These are phyloP conservation scores for Saguinus midas DNA, from an alignment of 2,113 vertebrate species.

Conservation along the genomic window DNA sequence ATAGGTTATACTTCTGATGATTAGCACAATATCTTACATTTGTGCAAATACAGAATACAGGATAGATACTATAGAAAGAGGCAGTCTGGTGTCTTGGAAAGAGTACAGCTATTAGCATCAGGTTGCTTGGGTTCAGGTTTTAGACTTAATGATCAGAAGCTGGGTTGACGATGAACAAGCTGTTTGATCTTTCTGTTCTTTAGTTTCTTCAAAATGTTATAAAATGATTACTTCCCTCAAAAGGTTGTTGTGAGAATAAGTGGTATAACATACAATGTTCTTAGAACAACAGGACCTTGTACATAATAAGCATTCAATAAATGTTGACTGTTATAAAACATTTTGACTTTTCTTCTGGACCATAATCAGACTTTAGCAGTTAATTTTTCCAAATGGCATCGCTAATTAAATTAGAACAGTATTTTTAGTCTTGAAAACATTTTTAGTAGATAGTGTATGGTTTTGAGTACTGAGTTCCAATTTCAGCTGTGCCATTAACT, in stretches of 20 bases:
- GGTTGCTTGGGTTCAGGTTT: not conserved
- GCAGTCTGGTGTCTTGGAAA: not conserved
- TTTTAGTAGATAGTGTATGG: not conserved
- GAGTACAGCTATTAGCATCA: not conserved
- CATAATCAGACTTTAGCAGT: slow-evolving; percentile 87
- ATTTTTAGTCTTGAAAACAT: not conserved
- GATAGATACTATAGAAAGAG: not conserved
- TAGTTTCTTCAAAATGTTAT: not conserved
- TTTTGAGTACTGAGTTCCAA: not conserved
- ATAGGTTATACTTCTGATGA: not conserved
- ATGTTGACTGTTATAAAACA: not conserved
- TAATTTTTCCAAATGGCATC: slow-evolving; percentile 85
- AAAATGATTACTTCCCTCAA: not conserved
- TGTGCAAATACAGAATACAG: not conserved
- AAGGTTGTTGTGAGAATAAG: not conserved
- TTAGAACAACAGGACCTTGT: not conserved
- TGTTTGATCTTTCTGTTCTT: not conserved
- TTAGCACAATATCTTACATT: not conserved
- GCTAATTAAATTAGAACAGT: slow-evolving; percentile 77
- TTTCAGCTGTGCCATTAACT: not conserved
- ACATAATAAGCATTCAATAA: not conserved
- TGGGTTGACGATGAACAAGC: not conserved
- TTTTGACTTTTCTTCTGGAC: slow-evolving; percentile 83
- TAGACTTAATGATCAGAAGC: not conserved
- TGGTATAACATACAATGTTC: not conserved